phyloP scores from a whole-genome alignment of 2,113 vertebrate species.

The Lophochroa leadbeateri region DNA sequence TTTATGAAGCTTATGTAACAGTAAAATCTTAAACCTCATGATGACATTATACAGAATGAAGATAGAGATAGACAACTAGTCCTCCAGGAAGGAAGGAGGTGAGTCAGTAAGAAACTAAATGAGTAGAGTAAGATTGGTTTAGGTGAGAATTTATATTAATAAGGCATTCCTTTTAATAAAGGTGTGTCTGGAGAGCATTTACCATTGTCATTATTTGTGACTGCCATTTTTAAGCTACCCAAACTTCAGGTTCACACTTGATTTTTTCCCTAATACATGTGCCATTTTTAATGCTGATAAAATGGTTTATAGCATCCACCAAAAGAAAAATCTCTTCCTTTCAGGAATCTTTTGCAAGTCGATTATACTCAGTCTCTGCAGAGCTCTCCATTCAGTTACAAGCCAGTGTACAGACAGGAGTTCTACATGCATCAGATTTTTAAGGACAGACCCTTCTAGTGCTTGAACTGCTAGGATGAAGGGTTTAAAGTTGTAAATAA shows the following conservation, averaged over 20 bases:
- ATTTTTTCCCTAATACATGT: neutral
- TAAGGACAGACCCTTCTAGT: neutral
- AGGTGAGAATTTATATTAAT: neutral
- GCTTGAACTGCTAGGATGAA: neutral
- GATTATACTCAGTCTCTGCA: neutral
- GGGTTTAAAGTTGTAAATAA: neutral
- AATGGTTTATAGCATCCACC: neutral
- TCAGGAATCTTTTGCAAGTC: neutral
- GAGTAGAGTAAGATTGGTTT: neutral
- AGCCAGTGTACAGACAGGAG: neutral
- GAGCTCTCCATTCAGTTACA: neutral
- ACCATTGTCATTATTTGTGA: neutral
- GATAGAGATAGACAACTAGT: neutral
- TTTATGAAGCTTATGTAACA: neutral
- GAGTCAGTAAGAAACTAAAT: neutral
- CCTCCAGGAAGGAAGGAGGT: neutral
- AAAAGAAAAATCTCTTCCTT: neutral
- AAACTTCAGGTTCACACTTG: neutral
- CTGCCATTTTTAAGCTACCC: neutral
- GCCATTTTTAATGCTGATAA: neutral
- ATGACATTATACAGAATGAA: neutral
- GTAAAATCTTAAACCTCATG: neutral
- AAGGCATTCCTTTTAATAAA: neutral
- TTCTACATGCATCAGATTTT: neutral
- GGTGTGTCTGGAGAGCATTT: neutral